These are phyloP conservation scores for Meganola albula DNA, from an alignment of 2,888 invertebrate species.

Conservation along the genomic window DNA sequence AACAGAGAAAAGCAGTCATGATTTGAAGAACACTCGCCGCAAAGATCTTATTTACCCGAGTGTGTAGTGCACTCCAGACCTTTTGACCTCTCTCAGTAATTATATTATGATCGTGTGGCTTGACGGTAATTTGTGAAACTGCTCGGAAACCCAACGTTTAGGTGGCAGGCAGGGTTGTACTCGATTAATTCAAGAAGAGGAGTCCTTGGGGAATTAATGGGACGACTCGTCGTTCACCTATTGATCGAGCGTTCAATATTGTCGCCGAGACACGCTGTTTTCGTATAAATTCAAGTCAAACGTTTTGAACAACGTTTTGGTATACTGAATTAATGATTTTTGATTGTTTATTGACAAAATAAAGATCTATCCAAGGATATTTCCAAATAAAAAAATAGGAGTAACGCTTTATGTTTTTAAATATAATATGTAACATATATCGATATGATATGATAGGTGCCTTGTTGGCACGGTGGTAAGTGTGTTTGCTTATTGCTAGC, in stretches of 20 bases:
- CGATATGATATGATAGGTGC: too few species aligned
- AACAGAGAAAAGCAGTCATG: constrained; percentile 14
- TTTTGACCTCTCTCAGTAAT: constrained; percentile 38
- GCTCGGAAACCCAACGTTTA: constrained; percentile 62
- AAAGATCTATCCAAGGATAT: too few species aligned
- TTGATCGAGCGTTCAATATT: constrained; percentile 42
- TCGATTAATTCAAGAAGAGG: constrained; percentile 68
- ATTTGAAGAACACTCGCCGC: constrained; percentile 22
- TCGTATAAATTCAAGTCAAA: too few species aligned
- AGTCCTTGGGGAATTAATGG: constrained; percentile 58
- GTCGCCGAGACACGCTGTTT: constrained; percentile 22
- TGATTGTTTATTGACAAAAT: too few species aligned
- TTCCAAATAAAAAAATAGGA: too few species aligned
- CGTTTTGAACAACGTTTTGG: constrained; percentile 18
- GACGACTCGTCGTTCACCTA: constrained; percentile 46
- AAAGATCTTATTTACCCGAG: constrained; percentile 32
- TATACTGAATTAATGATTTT: too few species aligned
- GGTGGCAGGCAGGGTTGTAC: constrained; percentile 44
- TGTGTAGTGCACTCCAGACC: constrained; percentile 26
- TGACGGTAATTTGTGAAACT: constrained; percentile 68
- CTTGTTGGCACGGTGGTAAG: too few species aligned
- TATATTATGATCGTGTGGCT: constrained; percentile 51
- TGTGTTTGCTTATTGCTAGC: too few species aligned
- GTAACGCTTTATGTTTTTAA: too few species aligned
- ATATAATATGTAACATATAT: too few species aligned